Base-by-base conservation (phyloP, 1,140 invertebrate species). In the Luehdorfia chinensis region DNA sequence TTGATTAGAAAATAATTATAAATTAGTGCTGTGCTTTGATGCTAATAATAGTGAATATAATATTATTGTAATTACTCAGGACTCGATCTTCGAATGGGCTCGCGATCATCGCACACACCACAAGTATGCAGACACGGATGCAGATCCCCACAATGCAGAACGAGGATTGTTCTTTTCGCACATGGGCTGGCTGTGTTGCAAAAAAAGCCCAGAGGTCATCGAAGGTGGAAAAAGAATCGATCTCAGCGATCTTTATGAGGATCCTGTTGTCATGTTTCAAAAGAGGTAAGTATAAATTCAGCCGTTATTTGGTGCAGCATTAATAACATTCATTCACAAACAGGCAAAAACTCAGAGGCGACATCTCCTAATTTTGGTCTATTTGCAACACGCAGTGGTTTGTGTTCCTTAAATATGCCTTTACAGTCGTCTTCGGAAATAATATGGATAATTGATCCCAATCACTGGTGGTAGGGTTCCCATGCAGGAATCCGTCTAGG, bases 91-190 rank as follows among this genome's bases (percentile, higher is more conserved):
- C 34, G 85, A 87, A 50, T 91, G 90, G 90, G 87, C 89, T 1
- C 79, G 90, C 3, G 93, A 95, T 65, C 94, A 96, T 69, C 87
- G 94, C 54, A 92, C 93, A 2, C 94, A 96, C 75, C 94, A 96
- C 79, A 94, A 93, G 70, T 95, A 90, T 76, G 91, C 92, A 0
- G 94, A 96, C 67, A 95, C 94, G 0, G 88, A 93, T 51, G 94
- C 93, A 0, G 94, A 96, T 65, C 94, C 94, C 1, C 94, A 95
- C 69, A 94, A 95, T 62, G 91, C 93, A 1, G 91, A 90, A 21
- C 88, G 94, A 4, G 95, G 95, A 1, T 92, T 96, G 60, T 96
- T 96, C 85, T 96, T 95, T 77, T 90, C 94, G 0, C 95, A 96
- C 59, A 90, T 95, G 65, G 94, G 94, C 8, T 96, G 95, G 95